Evolutionary conservation across 2,113 vertebrate genomes (phyloP).

Genomic region (Nannobrachium achirus): DNA sequence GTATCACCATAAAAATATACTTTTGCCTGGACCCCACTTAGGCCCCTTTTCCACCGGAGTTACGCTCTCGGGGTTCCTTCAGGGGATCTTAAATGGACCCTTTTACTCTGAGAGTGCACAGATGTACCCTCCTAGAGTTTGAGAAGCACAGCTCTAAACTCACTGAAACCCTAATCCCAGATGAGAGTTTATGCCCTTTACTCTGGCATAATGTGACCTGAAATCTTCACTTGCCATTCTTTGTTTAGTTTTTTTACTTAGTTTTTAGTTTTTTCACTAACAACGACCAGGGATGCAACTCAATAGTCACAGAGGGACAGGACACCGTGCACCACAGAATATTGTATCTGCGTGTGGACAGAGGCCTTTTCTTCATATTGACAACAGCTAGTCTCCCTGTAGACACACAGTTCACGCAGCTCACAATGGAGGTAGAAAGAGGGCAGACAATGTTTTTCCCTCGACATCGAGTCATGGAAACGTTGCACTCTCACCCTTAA

Average conservation of each 20-base stretch:
- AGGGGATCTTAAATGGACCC: no score
- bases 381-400: constrained; percentile 48
- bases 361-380: constrained; percentile 54
- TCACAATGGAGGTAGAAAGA: constrained; percentile 32
- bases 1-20: no score
- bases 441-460: constrained; percentile 16
- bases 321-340: constrained; percentile 49
- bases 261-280: constrained; percentile 25
- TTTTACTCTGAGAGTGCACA: no score
- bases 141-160: constrained; percentile 30
- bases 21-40: no score
- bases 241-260: constrained; percentile 27
- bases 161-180: constrained; percentile 63
- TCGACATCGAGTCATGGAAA: constrained; percentile 4
- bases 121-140: no score
- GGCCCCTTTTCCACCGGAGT: no score
- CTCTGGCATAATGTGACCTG: constrained; percentile 55
- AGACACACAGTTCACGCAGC: constrained; percentile 38
- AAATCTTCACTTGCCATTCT: constrained; percentile 69
- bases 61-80: no score
- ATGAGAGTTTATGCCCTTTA: constrained; percentile 46
- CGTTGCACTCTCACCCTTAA: constrained; percentile 26
- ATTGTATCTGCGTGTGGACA: constrained; percentile 56
- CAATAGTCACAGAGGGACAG: constrained; percentile 67
- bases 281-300: constrained; percentile 63